Conservation (phyloP, 2,113 vertebrate genomes). For the Eolophus roseicapilla region DNA sequence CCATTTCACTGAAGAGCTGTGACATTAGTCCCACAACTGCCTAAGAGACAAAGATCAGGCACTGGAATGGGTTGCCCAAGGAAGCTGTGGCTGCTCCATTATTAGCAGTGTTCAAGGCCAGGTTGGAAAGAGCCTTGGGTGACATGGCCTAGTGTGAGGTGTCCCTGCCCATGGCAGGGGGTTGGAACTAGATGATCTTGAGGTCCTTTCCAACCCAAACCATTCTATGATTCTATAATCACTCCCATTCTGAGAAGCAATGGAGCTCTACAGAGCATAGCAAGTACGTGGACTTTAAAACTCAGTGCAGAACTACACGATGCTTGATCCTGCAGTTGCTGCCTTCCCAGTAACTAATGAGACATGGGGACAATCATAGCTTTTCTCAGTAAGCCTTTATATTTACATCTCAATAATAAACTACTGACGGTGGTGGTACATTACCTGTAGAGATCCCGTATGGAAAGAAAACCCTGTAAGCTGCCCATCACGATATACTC, state of each 20-base stretch:
- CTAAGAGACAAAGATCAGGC: background rate
- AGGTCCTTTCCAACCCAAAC: background rate
- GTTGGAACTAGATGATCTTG: background rate
- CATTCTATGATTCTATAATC: background rate
- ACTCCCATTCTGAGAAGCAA: background rate
- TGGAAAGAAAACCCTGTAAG: conserved; percentile 90
- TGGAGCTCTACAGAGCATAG: background rate
- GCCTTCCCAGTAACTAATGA: background rate
- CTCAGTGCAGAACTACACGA: background rate
- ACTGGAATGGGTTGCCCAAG: background rate
- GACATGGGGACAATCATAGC: background rate
- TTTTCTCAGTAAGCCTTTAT: background rate
- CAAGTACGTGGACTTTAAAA: background rate
- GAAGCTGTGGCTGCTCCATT: background rate
- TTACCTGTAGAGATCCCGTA: conserved; percentile 94
- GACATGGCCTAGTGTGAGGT: background rate
- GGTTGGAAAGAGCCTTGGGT: background rate
- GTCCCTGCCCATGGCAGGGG: background rate
- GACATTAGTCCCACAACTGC: background rate
- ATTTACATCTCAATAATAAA: background rate
- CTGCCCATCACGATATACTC: conserved; percentile 89
- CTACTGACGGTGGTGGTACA: background rate
- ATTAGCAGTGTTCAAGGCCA: background rate
- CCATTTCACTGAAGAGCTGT: background rate
- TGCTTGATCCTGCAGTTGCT: background rate